Conservation (phyloP, 2,797 vertebrate genomes). For the Botia almorhae region DNA sequence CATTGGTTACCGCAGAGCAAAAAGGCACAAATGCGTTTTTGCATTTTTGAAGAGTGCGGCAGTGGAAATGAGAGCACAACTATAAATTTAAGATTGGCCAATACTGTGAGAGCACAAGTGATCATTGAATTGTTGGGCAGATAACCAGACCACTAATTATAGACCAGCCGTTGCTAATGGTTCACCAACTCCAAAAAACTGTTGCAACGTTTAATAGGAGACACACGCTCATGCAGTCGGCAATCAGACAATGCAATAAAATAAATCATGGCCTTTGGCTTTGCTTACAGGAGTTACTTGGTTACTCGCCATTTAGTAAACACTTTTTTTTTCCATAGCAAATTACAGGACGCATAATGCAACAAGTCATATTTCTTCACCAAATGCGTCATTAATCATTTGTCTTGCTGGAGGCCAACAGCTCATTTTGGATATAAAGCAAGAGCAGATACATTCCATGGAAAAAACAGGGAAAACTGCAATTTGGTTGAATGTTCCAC, state of each 20-base stretch:
- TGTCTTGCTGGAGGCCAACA: background rate
- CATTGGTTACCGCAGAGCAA: background rate
- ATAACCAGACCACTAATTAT: slow-evolving; percentile 40
- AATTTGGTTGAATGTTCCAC: slow-evolving; percentile 33
- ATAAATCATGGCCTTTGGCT: slow-evolving; percentile 45
- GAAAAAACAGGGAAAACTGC: slow-evolving; percentile 27
- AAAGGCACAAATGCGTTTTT: background rate
- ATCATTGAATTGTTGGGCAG: slow-evolving; percentile 17
- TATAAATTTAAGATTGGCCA: slow-evolving; percentile 4
- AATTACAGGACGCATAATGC: slow-evolving; percentile 29
- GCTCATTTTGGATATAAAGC: background rate
- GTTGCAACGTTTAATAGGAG: slow-evolving; percentile 22
- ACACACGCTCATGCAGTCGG: slow-evolving; percentile 1
- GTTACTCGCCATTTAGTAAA: slow-evolving; percentile 14
- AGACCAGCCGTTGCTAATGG: slow-evolving; percentile 19
- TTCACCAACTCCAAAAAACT: slow-evolving; percentile 35
- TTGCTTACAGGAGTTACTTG: slow-evolving; percentile 11
- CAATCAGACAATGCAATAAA: slow-evolving; percentile 21
- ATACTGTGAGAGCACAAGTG: background rate
- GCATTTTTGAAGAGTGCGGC: background rate
- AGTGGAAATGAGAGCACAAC: background rate
- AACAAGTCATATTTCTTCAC: slow-evolving; percentile 21
- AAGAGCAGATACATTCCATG: slow-evolving; percentile 15
- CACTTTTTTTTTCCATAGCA: slow-evolving; percentile 6
- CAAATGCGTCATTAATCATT: slow-evolving; percentile 15